These are phyloP conservation scores for Chrosomus eos DNA, from an alignment of 2,797 vertebrate genomes.

Conservation along the genomic window DNA sequence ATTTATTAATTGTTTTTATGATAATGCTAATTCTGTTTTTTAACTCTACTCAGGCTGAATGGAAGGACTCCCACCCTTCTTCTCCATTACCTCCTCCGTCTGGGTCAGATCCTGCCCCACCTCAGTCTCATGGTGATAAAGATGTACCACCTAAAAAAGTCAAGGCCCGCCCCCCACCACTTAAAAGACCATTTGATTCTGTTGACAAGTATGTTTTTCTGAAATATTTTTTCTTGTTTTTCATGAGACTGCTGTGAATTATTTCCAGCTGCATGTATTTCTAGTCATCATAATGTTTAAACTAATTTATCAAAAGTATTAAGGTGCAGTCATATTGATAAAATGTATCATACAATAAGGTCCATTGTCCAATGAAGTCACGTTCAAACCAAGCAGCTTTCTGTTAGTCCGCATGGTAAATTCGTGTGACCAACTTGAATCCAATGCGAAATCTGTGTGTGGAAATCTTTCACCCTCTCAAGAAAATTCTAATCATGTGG, in stretches of 20 bases:
- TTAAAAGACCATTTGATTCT: constrained; percentile 94
- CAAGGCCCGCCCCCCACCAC: constrained; percentile 90
- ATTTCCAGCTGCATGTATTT: background rate
- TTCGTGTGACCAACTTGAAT: background rate
- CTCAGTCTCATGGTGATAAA: constrained; percentile 77
- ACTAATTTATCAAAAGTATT: background rate
- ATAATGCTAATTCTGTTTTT: background rate
- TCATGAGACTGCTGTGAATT: background rate
- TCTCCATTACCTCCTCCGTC: constrained; percentile 74
- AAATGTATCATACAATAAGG: background rate
- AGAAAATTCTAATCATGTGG: background rate
- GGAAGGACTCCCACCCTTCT: constrained; percentile 80
- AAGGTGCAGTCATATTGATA: background rate
- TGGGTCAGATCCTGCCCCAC: constrained; percentile 71
- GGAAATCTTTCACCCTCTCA: background rate
- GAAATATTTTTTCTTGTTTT: background rate
- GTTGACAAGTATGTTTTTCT: constrained; percentile 90
- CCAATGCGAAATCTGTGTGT: background rate
- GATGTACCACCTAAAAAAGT: constrained; percentile 86
- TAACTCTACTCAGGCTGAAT: constrained; percentile 72
- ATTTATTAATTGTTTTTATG: background rate
- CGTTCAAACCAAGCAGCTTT: background rate
- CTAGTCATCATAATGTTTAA: background rate
- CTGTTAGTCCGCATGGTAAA: background rate
- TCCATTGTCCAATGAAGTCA: background rate